A percentile compares a stretch with the other conserved stretches of the same genome.
phyloP scores from a whole-genome alignment of 1,140 invertebrate genomes.

The Macrosteles quadrilineatus region DNA sequence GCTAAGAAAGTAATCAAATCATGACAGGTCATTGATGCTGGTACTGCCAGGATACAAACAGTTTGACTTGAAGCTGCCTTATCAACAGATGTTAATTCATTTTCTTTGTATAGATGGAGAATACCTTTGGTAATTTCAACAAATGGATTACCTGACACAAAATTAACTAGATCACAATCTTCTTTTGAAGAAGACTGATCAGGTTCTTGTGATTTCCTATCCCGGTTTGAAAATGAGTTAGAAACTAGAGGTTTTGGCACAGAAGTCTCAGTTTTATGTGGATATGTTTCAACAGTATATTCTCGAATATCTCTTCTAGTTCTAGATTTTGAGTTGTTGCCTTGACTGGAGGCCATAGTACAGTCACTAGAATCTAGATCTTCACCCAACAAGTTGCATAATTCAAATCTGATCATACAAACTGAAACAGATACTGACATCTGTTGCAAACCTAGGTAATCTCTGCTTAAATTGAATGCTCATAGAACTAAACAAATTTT shows the following conservation, averaged over 20 bases:
- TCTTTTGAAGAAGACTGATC: slow-evolving; percentile 42
- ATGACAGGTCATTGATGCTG: slow-evolving; percentile 88
- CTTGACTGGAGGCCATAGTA: slow-evolving; percentile 15
- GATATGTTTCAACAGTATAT: slow-evolving; percentile 30
- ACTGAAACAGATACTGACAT: slow-evolving; percentile 35
- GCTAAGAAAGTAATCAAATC: slow-evolving; percentile 95
- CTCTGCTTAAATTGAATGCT: too few species aligned
- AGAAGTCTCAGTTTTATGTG: neutral
- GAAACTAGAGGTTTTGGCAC: neutral
- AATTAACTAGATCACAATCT: slow-evolving; percentile 61
- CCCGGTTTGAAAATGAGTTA: neutral
- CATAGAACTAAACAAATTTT: too few species aligned
- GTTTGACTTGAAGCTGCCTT: slow-evolving; percentile 71
- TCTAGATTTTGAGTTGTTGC: slow-evolving; percentile 28
- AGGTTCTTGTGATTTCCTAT: slow-evolving; percentile 41
- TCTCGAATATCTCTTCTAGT: slow-evolving; percentile 27
- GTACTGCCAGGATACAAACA: slow-evolving; percentile 90
- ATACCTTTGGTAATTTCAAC: slow-evolving; percentile 97
- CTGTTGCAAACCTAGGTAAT: neutral
- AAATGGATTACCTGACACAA: slow-evolving; percentile 95
- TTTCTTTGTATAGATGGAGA: slow-evolving; percentile 95
- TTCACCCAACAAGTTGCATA: neutral
- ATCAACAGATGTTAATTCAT: slow-evolving; percentile 59
- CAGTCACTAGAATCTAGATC: neutral
- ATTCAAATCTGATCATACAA: slow-evolving; percentile 37